Evolutionary conservation across 2,797 vertebrate genomes (phyloP).

Genomic region (Ceryle rudis): DNA sequence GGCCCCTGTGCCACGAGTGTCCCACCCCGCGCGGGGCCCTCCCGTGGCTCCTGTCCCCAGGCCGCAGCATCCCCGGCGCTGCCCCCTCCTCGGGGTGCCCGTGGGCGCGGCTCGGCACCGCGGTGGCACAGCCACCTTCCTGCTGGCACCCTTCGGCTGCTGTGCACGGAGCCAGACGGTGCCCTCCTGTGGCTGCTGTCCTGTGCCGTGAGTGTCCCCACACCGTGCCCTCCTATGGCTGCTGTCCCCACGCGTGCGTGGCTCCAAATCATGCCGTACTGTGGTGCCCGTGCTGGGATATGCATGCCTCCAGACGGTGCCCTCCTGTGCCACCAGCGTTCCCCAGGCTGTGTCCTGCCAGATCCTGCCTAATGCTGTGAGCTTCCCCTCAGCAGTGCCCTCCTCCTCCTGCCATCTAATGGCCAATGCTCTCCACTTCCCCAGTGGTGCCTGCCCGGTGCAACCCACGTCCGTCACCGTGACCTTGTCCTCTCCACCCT

Average conservation of each 20-base stretch:
- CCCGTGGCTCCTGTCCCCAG: not conserved
- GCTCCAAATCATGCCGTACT: too few species aligned
- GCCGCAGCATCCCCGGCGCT: not conserved
- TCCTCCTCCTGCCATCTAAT: accelerated
- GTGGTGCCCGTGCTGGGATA: too few species aligned
- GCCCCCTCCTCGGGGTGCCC: not conserved
- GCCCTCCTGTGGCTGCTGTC: too few species aligned
- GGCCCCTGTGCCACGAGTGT: too few species aligned
- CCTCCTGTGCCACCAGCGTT: not conserved
- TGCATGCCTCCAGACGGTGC: too few species aligned
- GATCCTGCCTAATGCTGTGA: not conserved
- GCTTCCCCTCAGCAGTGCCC: not conserved
- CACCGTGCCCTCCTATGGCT: too few species aligned
- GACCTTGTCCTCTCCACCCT: not conserved
- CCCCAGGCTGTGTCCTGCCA: too few species aligned
- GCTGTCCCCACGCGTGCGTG: too few species aligned
- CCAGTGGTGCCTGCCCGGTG: not conserved
- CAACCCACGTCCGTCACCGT: not conserved
- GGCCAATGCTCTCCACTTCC: not conserved
- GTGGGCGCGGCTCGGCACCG: not conserved
- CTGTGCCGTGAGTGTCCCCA: too few species aligned
- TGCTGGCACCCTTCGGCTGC: not conserved
- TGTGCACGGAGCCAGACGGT: not conserved
- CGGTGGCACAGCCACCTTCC: not conserved
- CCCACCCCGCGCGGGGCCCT: too few species aligned